These are phyloP conservation scores for Hippolais icterina DNA, from an alignment of 2,113 vertebrate genomes.

Conservation along the genomic window DNA sequence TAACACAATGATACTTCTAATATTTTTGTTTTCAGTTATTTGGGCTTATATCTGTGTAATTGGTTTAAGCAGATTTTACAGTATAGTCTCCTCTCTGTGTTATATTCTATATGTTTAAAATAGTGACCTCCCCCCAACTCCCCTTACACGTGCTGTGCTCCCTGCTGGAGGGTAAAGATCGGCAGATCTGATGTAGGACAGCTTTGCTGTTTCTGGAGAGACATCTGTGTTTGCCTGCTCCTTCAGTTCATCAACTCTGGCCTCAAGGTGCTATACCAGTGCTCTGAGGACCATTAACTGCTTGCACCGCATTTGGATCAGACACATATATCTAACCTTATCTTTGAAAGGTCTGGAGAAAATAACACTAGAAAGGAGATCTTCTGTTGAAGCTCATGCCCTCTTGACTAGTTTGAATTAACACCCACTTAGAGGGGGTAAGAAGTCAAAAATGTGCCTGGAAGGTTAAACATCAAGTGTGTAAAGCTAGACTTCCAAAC, in stretches of 20 bases:
- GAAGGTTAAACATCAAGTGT: constrained; percentile 55
- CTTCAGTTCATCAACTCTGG: constrained; percentile 41
- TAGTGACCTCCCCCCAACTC: not conserved
- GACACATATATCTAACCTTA: constrained; percentile 57
- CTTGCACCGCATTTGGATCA: constrained; percentile 54
- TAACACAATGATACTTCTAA: not conserved
- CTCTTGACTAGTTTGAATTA: constrained; percentile 58
- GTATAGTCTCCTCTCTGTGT: not conserved
- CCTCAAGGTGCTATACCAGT: constrained; percentile 30
- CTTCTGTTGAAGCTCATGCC: constrained; percentile 18
- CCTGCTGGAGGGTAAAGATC: not conserved
- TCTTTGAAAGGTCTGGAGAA: constrained; percentile 57
- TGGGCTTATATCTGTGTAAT: not conserved
- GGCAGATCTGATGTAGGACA: constrained; percentile 1
- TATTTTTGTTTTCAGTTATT: not conserved
- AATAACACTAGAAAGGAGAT: constrained; percentile 44
- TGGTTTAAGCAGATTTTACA: not conserved
- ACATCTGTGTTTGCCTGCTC: not conserved
- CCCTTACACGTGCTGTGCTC: not conserved
- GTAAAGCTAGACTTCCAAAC: constrained; percentile 50
- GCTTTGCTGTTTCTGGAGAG: constrained; percentile 9
- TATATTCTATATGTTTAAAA: not conserved
- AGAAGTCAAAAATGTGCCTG: constrained; percentile 52
- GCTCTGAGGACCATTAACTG: constrained; percentile 50
- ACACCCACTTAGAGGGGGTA: constrained; percentile 42